A percentile compares a stretch with the other conserved stretches of the same genome.
These are phyloP conservation scores for Crotophaga sulcirostris DNA, from an alignment of 2,113 vertebrate genomes.

Conservation along the genomic window DNA sequence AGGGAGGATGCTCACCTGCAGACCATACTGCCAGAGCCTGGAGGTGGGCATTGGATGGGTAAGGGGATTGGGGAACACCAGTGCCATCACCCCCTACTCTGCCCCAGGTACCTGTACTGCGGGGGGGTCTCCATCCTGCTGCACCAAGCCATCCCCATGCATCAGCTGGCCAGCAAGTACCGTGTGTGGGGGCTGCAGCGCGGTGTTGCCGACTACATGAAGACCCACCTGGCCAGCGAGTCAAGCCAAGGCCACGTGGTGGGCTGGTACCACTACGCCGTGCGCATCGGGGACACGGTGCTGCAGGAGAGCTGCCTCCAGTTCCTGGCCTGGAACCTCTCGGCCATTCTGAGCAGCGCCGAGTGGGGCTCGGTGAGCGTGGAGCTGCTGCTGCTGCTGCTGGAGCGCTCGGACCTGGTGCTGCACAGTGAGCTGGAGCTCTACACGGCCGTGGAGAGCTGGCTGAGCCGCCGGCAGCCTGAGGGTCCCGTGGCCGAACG, in stretches of 20 bases:
- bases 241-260: slow-evolving; percentile 85
- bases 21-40: accelerated
- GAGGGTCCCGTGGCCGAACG: slow-evolving; percentile 78
- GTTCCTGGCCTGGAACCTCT: slow-evolving; percentile 93
- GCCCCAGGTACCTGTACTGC: slow-evolving; percentile 91
- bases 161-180: slow-evolving; percentile 90
- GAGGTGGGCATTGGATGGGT: background rate
- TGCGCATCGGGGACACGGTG: slow-evolving; percentile 73
- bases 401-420: slow-evolving; percentile 90
- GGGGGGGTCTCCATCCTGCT: slow-evolving; percentile 86
- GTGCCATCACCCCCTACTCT: accelerated
- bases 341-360: slow-evolving; percentile 80
- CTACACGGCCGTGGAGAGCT: slow-evolving; percentile 86
- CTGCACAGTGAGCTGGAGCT: slow-evolving; percentile 92
- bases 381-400: slow-evolving; percentile 84
- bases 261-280: slow-evolving; percentile 91
- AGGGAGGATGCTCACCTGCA: background rate
- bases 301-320: slow-evolving; percentile 89
- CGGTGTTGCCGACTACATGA: slow-evolving; percentile 91
- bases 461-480: slow-evolving; percentile 83
- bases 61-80: accelerated
- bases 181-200: slow-evolving; percentile 83
- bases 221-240: slow-evolving; percentile 83
- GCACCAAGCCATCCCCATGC: slow-evolving; percentile 88
- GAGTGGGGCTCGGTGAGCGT: slow-evolving; percentile 87